These are phyloP conservation scores for Diploscapter pachys DNA, from an alignment of 1,140 invertebrate species.

Conservation along the genomic window DNA sequence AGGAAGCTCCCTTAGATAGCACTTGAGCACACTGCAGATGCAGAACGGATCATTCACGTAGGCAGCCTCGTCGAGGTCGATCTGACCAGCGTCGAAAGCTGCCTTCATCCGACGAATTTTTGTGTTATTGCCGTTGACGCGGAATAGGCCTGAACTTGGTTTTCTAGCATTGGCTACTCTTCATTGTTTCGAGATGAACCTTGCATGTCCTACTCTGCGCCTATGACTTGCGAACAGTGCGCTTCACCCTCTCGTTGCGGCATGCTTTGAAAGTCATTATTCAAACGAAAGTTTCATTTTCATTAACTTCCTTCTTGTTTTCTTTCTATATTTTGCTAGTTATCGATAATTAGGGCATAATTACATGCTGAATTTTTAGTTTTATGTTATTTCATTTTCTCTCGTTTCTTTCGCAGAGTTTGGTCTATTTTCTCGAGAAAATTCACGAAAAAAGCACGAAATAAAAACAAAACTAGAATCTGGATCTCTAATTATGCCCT, in stretches of 20 bases:
- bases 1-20: constrained; percentile 29
- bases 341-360: no score
- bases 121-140: constrained; percentile 32
- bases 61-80: constrained; percentile 23
- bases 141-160: constrained; percentile 12
- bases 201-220: neutral
- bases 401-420: no score
- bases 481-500: no score
- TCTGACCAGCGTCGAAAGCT: constrained; percentile 32
- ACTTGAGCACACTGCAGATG: constrained; percentile 30
- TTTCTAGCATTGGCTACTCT: no score
- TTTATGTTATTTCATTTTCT: no score
- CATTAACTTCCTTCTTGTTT: neutral
- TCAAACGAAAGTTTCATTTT: no score
- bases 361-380: no score
- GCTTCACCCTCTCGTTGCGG: neutral
- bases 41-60: constrained; percentile 27
- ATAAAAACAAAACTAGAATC: no score
- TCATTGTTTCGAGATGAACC: no score
- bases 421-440: no score
- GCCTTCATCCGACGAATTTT: constrained; percentile 33
- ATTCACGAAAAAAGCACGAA: no score
- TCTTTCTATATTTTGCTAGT: neutral
- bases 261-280: neutral
- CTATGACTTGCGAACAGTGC: neutral